Evolutionary conservation across 1,140 invertebrate genomes (phyloP), one percentile per base, ranked within the genome.

Genomic region (Trichonephila clavata): DNA sequence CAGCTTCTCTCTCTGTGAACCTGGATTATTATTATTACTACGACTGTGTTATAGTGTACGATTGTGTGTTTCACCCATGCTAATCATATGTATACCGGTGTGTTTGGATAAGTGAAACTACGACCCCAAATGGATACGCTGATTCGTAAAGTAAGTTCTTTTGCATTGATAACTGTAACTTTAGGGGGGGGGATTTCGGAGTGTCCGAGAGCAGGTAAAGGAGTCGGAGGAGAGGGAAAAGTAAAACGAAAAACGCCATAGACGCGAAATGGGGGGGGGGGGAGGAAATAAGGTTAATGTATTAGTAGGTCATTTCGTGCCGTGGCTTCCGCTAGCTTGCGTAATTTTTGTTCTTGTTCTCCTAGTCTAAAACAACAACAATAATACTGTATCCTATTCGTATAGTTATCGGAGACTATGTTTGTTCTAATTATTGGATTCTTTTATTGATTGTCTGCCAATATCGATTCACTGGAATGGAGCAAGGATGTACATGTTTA

Each of bases 271-370:
- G 50, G 81, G 16, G 20, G n/a, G n/a, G n/a, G 43, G 43, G 21
- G 27, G 27, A 7, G 20, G 61, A 84, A 92, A 84, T 92, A 92
- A 92, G 90, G 90, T 92, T 92, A 92, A 84, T 84, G 90, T 92
- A 83, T 92, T 84, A 92, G 90, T 92, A 84, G 90, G 90, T 92
- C 90, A 92, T 16, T 50, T 90, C 71, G 24, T 81, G 50, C 71
- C 27, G 71, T 59, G 77, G 90, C 81, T 92, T 92, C 90, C 90
- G 90, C 57, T 27, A 16, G n/a, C 68, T 90, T 32, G 50, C 88
- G 27, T 71, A 27, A 39, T 39, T 88, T 88, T 88, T 39, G 63
- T 77, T 60, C 57, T 63, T 86, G 24, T 61, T 61, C 8, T 6
- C 24, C 59, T 14, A 27, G n/a, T 32, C 27, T 27, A 84, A 57